These are phyloP conservation scores for Porites lutea DNA, from an alignment of 64 coral and sea anemone genomes.

Conservation along the genomic window DNA sequence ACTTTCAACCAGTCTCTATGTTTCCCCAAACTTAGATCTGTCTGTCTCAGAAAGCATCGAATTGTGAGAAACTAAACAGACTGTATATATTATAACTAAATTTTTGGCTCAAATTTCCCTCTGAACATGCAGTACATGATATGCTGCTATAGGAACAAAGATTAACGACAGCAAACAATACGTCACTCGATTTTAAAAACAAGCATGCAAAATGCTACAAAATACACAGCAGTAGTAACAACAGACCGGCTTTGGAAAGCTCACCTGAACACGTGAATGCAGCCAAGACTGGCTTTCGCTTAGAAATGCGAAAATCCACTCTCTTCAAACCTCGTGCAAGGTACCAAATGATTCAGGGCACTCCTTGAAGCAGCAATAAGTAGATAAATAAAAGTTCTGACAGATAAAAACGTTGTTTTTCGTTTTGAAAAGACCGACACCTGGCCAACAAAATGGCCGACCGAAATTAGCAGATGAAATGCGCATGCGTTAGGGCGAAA, in stretches of 20 bases:
- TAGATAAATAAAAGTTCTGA: background rate
- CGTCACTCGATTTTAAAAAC: no score
- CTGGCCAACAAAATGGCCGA: slow-evolving; percentile 13
- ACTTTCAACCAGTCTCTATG: no score
- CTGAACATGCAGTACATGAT: no score
- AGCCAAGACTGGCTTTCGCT: background rate
- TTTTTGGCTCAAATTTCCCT: no score
- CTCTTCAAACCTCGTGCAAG: background rate
- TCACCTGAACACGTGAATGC: slow-evolving; percentile 1
- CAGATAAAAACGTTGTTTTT: background rate
- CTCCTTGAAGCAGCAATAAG: background rate
- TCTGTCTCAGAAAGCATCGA: no score
- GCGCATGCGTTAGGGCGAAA: background rate
- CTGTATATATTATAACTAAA: no score
- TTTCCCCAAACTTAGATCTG: no score
- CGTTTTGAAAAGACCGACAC: background rate
- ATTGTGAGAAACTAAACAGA: no score
- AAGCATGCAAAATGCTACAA: background rate
- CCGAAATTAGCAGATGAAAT: background rate
- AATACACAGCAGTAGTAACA: background rate
- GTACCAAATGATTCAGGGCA: background rate
- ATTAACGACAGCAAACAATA: no score
- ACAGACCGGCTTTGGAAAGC: background rate
- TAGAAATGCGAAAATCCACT: background rate
- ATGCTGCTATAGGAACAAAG: no score